phyloP scores from a whole-genome alignment of 2,113 vertebrate genomes.

The Pao palembangensis region DNA sequence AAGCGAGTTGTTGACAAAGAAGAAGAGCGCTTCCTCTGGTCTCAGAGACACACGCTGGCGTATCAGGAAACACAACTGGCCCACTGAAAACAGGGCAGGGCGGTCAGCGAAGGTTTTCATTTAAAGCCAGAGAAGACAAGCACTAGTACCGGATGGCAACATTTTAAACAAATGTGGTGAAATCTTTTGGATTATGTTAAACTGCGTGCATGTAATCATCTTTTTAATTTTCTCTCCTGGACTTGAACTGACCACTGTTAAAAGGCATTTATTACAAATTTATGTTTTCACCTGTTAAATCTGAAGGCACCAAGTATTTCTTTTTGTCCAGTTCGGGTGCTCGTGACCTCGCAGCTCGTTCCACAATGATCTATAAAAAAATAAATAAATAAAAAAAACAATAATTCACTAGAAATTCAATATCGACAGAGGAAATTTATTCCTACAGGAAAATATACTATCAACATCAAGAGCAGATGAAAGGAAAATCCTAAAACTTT shows the following conservation, averaged over 20 bases:
- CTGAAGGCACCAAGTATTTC: slow-evolving; percentile 95
- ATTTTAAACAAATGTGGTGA: too few relatives aligned
- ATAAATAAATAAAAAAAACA: too few relatives aligned
- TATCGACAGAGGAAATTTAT: not conserved
- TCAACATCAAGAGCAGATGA: too few relatives aligned
- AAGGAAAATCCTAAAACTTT: too few relatives aligned
- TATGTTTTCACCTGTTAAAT: slow-evolving; percentile 87
- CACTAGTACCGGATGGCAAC: not conserved
- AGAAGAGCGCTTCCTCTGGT: slow-evolving; percentile 95
- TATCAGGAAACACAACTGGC: slow-evolving; percentile 96
- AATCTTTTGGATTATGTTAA: not conserved
- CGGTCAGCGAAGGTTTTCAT: slow-evolving; percentile 5
- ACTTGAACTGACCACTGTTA: not conserved
- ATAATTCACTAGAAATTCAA: too few relatives aligned
- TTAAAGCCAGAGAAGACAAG: not conserved
- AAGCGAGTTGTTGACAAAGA: slow-evolving; percentile 97
- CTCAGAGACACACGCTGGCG: slow-evolving; percentile 93
- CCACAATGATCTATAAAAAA: slow-evolving; percentile 88
- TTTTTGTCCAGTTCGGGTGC: slow-evolving; percentile 96
- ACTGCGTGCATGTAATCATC: not conserved
- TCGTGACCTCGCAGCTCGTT: slow-evolving; percentile 88
- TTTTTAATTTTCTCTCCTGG: not conserved
- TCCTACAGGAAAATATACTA: too few relatives aligned
- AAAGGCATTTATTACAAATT: not conserved
- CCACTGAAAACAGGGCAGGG: slow-evolving; percentile 73